phyloP scores from a whole-genome alignment of 2,113 vertebrate species.

The Dicaeum eximium region DNA sequence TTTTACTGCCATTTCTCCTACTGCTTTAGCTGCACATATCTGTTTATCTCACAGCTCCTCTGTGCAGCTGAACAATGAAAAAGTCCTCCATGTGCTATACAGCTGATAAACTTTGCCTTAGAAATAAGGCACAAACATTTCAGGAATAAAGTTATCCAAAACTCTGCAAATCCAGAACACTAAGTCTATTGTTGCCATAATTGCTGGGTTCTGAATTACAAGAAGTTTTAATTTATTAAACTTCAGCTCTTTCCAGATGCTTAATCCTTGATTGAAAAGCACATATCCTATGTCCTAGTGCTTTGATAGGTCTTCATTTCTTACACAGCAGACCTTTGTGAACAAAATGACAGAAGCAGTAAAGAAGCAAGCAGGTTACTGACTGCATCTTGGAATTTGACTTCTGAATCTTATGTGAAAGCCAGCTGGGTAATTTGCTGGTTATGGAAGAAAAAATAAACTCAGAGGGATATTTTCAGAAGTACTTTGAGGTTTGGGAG shows the following conservation, averaged over 20 bases:
- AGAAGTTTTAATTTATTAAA: slow-evolving; percentile 62
- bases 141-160: background rate
- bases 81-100: slow-evolving; percentile 67
- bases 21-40: slow-evolving; percentile 75
- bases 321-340: slow-evolving; percentile 4
- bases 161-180: background rate
- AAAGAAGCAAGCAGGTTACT: background rate
- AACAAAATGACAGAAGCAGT: background rate
- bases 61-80: slow-evolving; percentile 73
- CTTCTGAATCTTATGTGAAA: background rate
- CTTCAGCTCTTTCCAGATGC: slow-evolving; percentile 67
- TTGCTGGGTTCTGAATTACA: slow-evolving; percentile 70
- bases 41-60: slow-evolving; percentile 76
- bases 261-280: slow-evolving; percentile 72
- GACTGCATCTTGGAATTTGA: background rate
- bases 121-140: background rate
- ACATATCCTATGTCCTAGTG: slow-evolving; percentile 68
- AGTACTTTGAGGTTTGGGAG: slow-evolving; percentile 17
- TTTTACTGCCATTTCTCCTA: slow-evolving; percentile 78
- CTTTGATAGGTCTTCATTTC: slow-evolving; percentile 81
- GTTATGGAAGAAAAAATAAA: background rate
- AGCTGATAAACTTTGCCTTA: slow-evolving; percentile 72
- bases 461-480: slow-evolving; percentile 21
- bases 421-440: background rate
- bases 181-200: slow-evolving; percentile 69